Percentiles rank a stretch among this genome's conserved stretches.
phyloP scores from a whole-genome alignment of 2,797 vertebrate species.

The Malurus splendens region DNA sequence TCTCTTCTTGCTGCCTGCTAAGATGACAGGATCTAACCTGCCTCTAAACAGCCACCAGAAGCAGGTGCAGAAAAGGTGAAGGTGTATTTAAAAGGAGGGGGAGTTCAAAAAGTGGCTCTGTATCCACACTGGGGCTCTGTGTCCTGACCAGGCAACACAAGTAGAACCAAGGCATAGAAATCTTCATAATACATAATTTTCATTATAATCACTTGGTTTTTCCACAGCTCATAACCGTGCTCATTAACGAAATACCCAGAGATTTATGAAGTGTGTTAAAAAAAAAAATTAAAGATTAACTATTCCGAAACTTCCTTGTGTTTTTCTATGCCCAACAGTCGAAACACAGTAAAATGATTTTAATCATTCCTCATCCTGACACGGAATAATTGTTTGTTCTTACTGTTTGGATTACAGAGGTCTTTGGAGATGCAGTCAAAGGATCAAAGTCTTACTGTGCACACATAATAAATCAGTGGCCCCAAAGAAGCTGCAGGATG shows the following conservation, averaged over 20 bases:
- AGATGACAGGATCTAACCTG: background rate
- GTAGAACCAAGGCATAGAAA: background rate
- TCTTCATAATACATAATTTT: constrained; percentile 30
- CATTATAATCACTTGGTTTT: constrained; percentile 47
- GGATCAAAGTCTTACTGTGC: background rate
- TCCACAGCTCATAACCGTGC: constrained; percentile 20
- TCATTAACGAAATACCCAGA: constrained; percentile 48
- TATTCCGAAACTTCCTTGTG: constrained; percentile 31
- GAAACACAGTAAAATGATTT: constrained; percentile 58
- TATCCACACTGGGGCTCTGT: background rate
- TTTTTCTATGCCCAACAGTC: constrained; percentile 19
- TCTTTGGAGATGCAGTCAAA: background rate
- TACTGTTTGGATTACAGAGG: background rate
- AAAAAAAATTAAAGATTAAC: constrained; percentile 50
- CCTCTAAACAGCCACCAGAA: accelerated
- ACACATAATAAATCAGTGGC: background rate
- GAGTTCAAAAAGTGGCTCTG: background rate
- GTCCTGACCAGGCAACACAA: background rate
- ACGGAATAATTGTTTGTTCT: constrained; percentile 24
- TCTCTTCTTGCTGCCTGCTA: background rate
- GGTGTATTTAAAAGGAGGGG: accelerated
- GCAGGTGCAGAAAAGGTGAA: background rate
- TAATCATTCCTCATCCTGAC: constrained; percentile 43
- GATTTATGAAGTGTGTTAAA: constrained; percentile 57
- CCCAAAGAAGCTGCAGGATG: constrained; percentile 4